Percentiles rank a stretch among this genome's conserved stretches.
These are phyloP conservation scores for Notiomystis cincta DNA, from an alignment of 2,113 vertebrate genomes.

Conservation along the genomic window DNA sequence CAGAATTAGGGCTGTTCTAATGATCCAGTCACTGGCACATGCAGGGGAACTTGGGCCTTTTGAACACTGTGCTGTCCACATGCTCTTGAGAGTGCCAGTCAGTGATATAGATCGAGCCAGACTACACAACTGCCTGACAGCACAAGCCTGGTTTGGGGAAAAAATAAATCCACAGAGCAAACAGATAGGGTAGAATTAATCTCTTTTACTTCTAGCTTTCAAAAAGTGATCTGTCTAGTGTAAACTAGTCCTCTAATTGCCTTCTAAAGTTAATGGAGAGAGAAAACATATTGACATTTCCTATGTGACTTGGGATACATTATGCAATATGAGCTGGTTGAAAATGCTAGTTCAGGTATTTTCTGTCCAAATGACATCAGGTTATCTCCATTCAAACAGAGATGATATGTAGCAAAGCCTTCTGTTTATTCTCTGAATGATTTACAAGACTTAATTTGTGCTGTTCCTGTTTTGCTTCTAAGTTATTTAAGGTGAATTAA, in stretches of 20 bases:
- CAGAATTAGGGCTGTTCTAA: background rate
- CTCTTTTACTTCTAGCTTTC: slow-evolving; percentile 22
- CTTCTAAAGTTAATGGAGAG: slow-evolving; percentile 52
- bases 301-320: background rate
- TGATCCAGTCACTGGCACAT: background rate
- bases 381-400: slow-evolving; percentile 5
- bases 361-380: background rate
- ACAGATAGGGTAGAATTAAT: slow-evolving; percentile 38
- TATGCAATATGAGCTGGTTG: background rate
- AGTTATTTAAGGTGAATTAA: background rate
- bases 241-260: slow-evolving; percentile 56
- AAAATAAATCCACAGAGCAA: slow-evolving; percentile 26
- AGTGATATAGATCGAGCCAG: background rate
- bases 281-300: slow-evolving; percentile 58
- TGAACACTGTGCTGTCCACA: background rate
- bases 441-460: background rate
- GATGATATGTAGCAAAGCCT: background rate
- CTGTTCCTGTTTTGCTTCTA: background rate
- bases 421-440: slow-evolving; percentile 15
- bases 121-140: background rate
- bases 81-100: background rate
- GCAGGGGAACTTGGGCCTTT: background rate
- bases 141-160: background rate
- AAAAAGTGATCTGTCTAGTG: slow-evolving; percentile 44
- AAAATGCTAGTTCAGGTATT: slow-evolving; percentile 19